Percentiles rank a stretch among this genome's conserved stretches.
Conservation (phyloP, 2,888 invertebrate species). For the Onchidella celtica region DNA sequence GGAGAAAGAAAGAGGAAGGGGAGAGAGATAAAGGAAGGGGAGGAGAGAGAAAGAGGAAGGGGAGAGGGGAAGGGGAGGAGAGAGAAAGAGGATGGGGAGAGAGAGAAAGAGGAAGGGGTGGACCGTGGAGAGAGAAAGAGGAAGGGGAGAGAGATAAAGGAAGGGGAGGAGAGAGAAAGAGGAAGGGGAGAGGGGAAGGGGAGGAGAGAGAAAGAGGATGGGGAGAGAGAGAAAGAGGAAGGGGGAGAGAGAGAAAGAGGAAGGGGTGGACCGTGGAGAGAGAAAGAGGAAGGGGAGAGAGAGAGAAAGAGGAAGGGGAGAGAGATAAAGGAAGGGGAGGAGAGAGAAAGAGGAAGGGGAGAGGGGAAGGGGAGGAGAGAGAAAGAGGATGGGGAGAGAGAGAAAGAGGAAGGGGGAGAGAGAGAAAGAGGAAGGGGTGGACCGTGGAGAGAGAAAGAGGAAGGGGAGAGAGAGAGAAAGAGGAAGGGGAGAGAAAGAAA, state of each 20-base stretch:
- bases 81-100: background rate
- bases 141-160: conserved; percentile 7
- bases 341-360: background rate
- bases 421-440: background rate
- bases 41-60: conserved; percentile 4
- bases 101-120: background rate
- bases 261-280: background rate
- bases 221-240: background rate
- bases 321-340: background rate
- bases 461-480: background rate
- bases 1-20: conserved; percentile 15
- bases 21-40: background rate
- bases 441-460: background rate
- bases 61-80: background rate
- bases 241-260: background rate
- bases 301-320: background rate
- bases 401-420: background rate
- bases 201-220: background rate
- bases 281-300: background rate
- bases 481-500: background rate
- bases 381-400: background rate
- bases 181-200: conserved; percentile 6
- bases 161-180: background rate
- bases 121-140: conserved; percentile 1
- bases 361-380: background rate